These are phyloP conservation scores for Corella eumyota DNA, from an alignment of 23 tunicate genomes.

Conservation along the genomic window DNA sequence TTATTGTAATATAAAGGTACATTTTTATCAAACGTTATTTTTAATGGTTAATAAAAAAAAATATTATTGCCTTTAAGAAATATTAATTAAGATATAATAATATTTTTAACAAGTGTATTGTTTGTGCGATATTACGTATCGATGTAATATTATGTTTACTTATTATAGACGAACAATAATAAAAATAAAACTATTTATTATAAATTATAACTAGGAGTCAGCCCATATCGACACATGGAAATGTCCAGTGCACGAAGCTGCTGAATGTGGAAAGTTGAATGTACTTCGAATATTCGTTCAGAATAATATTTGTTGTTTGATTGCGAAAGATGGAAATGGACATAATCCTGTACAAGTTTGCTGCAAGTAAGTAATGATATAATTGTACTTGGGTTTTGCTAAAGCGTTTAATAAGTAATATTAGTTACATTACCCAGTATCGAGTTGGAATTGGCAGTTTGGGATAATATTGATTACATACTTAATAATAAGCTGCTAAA, in stretches of 20 bases:
- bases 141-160: no score
- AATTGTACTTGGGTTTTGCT: no score
- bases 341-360: constrained; percentile 55
- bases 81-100: neutral
- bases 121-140: no score
- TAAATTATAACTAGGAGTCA: no score
- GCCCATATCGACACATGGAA: constrained; percentile 69
- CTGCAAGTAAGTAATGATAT: constrained; percentile 50
- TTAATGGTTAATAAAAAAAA: neutral
- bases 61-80: neutral
- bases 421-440: no score
- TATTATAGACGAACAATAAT: no score
- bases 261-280: constrained; percentile 58
- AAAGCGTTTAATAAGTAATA: no score
- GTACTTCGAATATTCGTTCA: constrained; percentile 73
- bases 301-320: constrained; percentile 55
- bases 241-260: constrained; percentile 84
- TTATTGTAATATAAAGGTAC: neutral
- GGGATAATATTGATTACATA: no score
- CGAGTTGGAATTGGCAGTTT: no score
- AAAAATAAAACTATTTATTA: no score
- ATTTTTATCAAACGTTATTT: neutral
- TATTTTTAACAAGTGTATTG: no score
- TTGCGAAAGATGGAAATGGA: constrained; percentile 59
- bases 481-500: no score